Conservation (phyloP, 2,113 vertebrate species). For the Electrona antarctica region DNA sequence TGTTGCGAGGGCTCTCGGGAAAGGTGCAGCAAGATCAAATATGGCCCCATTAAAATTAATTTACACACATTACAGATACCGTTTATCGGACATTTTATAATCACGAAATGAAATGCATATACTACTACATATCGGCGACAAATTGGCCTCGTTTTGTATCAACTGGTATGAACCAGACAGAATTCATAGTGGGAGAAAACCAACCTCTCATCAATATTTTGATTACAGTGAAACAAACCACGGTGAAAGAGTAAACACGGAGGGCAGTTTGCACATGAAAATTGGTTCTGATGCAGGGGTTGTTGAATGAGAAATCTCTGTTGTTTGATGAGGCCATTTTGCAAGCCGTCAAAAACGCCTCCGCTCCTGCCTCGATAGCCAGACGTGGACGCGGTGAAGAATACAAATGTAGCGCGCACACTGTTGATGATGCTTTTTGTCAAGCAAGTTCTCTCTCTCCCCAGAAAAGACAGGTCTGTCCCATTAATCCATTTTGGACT, state of each 20-base stretch:
- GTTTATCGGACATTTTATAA: too few relatives aligned
- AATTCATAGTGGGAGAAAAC: constrained; percentile 9
- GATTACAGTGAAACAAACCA: too few relatives aligned
- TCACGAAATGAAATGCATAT: too few relatives aligned
- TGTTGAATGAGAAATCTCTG: constrained; percentile 45
- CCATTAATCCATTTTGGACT: too few relatives aligned
- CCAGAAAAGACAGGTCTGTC: constrained; percentile 27
- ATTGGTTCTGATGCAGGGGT: constrained; percentile 41
- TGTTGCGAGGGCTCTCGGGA: too few relatives aligned
- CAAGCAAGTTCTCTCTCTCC: constrained; percentile 42
- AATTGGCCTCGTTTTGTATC: too few relatives aligned
- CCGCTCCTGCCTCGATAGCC: constrained; percentile 47
- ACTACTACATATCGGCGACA: too few relatives aligned
- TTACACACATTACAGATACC: too few relatives aligned
- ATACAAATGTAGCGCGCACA: constrained; percentile 57
- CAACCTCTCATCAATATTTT: too few relatives aligned
- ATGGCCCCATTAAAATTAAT: too few relatives aligned
- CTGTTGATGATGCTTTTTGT: constrained; percentile 55
- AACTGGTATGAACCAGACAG: constrained; percentile 4
- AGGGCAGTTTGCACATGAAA: constrained; percentile 20
- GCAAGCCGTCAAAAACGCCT: constrained; percentile 39
- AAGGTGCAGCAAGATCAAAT: too few relatives aligned
- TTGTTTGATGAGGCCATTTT: constrained; percentile 49
- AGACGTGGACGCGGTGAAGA: constrained; percentile 37
- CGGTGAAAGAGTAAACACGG: too few relatives aligned